Evolutionary conservation across 2,888 invertebrate genomes (phyloP), one percentile per base, ranked within the genome.

Genomic region (Aporophyla lueneburgensis): DNA sequence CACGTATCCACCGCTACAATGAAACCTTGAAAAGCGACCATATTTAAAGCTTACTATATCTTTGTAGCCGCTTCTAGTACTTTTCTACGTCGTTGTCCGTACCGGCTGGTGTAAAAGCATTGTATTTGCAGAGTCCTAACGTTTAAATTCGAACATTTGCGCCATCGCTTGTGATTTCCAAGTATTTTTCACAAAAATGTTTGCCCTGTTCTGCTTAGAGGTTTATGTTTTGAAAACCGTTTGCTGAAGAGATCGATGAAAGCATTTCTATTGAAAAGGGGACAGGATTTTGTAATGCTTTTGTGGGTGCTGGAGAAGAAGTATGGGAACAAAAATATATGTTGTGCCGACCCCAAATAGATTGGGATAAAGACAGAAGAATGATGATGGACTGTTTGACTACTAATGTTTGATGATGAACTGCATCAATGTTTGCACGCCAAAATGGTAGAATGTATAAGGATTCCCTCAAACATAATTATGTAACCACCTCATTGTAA

Each of bases 81-180:
- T 0, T 1, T 2, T 5, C 19, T 66, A 71, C 7, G 59, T 74
- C 71, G 2, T 2, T 10, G 79, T 67, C 21, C 9, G 46, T 33
- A 68, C 61, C 71, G 70, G 67, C 67, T 77, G 83, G 46, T 62
- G 27, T 84, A 68, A 74, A 75, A 78, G 79, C 75, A 68, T 75
- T 85, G 68, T 86, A 82, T 87, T 85, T 82, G 63, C 69, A 9
- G 70, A 75, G 49, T 61, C 43, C 53, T 68, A 81, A 56, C 72
- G 78, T 70, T 85, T 83, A 83, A 70, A 73, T 74, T 73, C 16
- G 54, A 72, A 58, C 63, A 61, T 79, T 83, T 71, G 71, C 78
- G 70, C 69, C 58, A 10, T 65, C 46, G 84, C 56, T 59, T 24
- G 66, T 71, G 63, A 85, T 81, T 72, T 51, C 81, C 43, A 66